Percentiles rank a stretch among this genome's conserved stretches.
These are phyloP conservation scores for Chloropsis hardwickii DNA, from an alignment of 2,113 vertebrate genomes.

Conservation along the genomic window DNA sequence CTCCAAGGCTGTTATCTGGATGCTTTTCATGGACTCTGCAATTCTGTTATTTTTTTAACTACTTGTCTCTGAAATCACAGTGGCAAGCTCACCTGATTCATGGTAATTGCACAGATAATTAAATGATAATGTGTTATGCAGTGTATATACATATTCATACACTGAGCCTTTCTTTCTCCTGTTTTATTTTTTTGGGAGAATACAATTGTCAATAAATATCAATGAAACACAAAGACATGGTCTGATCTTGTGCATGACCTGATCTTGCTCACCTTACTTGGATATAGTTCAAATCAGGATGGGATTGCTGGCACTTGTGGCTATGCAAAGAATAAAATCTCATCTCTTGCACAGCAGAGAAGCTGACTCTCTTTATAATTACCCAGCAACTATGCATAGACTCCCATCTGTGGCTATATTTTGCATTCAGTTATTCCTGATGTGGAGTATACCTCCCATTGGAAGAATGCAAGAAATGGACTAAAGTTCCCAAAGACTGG, in stretches of 20 bases:
- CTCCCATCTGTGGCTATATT: neutral
- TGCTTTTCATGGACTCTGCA: neutral
- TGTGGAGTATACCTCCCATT: constrained; percentile 1
- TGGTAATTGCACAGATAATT: neutral
- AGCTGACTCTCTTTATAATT: neutral
- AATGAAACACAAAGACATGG: neutral
- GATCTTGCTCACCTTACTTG: neutral
- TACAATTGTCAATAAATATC: neutral
- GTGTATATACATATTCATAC: neutral
- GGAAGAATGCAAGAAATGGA: constrained; percentile 28
- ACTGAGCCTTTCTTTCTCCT: neutral
- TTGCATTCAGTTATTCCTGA: neutral
- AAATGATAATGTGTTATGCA: neutral
- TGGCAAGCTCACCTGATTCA: neutral
- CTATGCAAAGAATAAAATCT: neutral
- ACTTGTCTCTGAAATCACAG: neutral
- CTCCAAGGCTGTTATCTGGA: neutral
- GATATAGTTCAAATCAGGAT: neutral
- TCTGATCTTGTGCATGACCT: neutral
- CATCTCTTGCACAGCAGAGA: neutral
- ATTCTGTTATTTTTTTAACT: neutral
- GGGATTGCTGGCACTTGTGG: neutral
- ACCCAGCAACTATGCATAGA: neutral
- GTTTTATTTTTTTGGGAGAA: neutral
- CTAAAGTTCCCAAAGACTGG: neutral